These are phyloP conservation scores for Oppia nitens DNA, from an alignment of 1,140 invertebrate genomes.

Conservation along the genomic window DNA sequence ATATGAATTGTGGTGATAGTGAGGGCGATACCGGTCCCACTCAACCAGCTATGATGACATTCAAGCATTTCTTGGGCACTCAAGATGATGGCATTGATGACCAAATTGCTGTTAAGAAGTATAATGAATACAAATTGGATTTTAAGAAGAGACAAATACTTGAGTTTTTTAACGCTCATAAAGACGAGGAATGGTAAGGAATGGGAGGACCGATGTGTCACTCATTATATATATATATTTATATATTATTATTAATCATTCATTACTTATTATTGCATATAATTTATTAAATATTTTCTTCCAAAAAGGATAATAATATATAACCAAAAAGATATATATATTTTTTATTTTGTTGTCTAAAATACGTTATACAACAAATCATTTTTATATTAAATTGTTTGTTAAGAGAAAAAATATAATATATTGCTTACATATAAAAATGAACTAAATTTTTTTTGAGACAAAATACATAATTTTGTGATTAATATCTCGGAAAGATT, in stretches of 20 bases:
- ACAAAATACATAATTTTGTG: too few species aligned
- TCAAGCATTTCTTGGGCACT: slow-evolving; percentile 87
- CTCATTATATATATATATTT: too few species aligned
- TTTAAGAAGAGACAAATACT: slow-evolving; percentile 89
- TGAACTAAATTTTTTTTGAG: too few species aligned
- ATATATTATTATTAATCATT: too few species aligned
- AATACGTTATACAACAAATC: too few species aligned
- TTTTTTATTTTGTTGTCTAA: too few species aligned
- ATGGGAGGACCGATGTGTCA: slow-evolving; percentile 2
- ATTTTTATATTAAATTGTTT: too few species aligned
- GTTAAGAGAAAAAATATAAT: too few species aligned
- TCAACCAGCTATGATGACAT: slow-evolving; percentile 86
- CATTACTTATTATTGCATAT: not conserved
- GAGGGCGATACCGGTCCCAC: slow-evolving; percentile 20
- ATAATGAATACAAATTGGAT: slow-evolving; percentile 96
- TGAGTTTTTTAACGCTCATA: slow-evolving; percentile 96
- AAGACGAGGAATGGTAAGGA: slow-evolving; percentile 97
- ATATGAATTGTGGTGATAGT: too few species aligned
- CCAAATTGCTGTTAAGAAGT: slow-evolving; percentile 88
- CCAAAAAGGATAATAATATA: not conserved
- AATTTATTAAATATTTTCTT: not conserved
- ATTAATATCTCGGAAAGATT: too few species aligned
- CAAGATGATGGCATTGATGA: slow-evolving; percentile 96
- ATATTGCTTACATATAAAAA: too few species aligned
- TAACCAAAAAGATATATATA: too few species aligned